Base-by-base conservation (phyloP, 1,140 invertebrate species). In the Planococcus citri region DNA sequence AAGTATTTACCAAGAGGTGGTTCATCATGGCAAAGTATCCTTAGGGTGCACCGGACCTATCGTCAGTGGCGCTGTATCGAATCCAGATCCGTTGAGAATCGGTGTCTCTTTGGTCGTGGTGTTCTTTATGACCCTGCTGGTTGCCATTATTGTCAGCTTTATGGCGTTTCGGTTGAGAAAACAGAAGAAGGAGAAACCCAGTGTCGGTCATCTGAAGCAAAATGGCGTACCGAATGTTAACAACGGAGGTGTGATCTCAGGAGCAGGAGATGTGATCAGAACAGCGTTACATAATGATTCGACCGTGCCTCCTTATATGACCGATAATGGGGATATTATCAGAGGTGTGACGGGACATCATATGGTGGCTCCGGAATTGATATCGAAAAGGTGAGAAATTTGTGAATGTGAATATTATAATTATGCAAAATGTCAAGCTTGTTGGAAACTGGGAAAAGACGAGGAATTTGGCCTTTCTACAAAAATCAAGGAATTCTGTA, bases 91-190 rank as follows among this genome's bases (percentile, higher is more conserved):
- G 0, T 78, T 95, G 0, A 92, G 88, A 74, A 92, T 95, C 57
- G 92, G 93, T 29, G 88, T 95, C 37, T 94, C 92, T 0, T 80
- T 97, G 24, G 91, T 97, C 0, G 93, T 97, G 60, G 89, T 95
- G 2, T 97, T 97, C 79, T 95, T 97, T 75, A 86, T 94, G 1
- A 90, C 93, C 61, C 79, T 95, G 10, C 82, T 95, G 21, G 85
- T 94, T 8, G 91, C 91, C 0, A 94, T 95, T 70, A 80, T 93
- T 25, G 87, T 91, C 6, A 94, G 90, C 67, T 95, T 95, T 76
- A 83, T 95, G 1, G 90, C 95, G 9, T 95, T 94, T 77, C 84
- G 91, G 21, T 79, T 94, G 70, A 82, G 92, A 14, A 87, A 90
- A 20, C 90, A 92, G 76, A 88, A 86, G 74, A 88, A 90, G 78